Conservation (phyloP, 1,140 invertebrate species). For the Lordiphosa collinella region DNA sequence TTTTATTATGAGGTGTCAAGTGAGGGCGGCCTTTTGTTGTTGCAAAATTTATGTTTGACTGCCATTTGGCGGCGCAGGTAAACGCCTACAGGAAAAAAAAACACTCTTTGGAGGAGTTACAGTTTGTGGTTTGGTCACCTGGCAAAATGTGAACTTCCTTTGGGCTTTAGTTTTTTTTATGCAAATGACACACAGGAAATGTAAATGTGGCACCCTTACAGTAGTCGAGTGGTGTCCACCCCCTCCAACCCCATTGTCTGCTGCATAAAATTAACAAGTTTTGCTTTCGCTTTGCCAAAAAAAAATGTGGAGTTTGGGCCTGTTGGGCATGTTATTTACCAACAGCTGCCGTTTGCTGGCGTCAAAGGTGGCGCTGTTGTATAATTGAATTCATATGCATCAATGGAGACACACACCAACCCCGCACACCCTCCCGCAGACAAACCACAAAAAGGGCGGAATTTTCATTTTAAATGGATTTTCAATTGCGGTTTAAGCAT, state of each 20-base stretch:
- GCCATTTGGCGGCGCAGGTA: conserved; percentile 64
- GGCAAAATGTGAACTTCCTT: conserved; percentile 60
- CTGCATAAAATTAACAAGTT: conserved; percentile 79
- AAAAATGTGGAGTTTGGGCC: conserved; percentile 10
- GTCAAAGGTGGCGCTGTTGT: conserved; percentile 67
- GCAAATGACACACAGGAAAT: conserved; percentile 70
- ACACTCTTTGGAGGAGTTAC: conserved; percentile 1
- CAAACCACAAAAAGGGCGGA: conserved; percentile 31
- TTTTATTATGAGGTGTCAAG: conserved; percentile 80
- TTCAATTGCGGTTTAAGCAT: conserved; percentile 77
- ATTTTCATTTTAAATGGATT: conserved; percentile 79
- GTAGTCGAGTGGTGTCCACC: conserved; percentile 23
- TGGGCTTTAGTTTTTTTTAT: conserved; percentile 74
- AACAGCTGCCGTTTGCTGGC: conserved; percentile 25
- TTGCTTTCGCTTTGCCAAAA: conserved; percentile 30
- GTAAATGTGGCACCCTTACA: conserved; percentile 52
- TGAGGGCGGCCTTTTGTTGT: conserved; percentile 57
- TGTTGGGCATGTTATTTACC: too few species aligned
- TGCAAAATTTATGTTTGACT: conserved; percentile 61
- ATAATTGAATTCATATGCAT: conserved; percentile 80
- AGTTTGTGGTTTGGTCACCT: conserved; percentile 27
- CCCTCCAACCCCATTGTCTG: conserved; percentile 30
- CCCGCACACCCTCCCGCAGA: conserved; percentile 20
- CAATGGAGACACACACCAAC: conserved; percentile 55
- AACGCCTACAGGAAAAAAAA: conserved; percentile 21